A percentile compares a stretch with the other conserved stretches of the same genome.
Conservation (phyloP, 2,888 invertebrate species). For the Cremastinae sp. region DNA sequence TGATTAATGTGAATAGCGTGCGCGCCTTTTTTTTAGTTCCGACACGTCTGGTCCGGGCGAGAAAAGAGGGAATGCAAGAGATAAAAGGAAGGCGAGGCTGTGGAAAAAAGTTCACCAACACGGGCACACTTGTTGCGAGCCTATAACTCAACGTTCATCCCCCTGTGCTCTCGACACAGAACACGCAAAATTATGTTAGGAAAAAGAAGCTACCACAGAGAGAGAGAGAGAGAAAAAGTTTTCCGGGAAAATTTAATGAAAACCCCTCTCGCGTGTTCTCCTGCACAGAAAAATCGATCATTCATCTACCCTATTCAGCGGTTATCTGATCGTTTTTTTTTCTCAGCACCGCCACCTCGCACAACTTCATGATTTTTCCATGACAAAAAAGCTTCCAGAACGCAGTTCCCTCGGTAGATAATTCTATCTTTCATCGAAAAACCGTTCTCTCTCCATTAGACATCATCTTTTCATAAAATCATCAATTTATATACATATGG, state of each 20-base stretch:
- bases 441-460: no score
- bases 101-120: conserved; percentile 36
- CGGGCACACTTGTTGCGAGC: conserved; percentile 41
- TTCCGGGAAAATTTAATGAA: conserved; percentile 35
- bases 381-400: no score
- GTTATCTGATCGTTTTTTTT: no score
- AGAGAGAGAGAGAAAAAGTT: conserved; percentile 10
- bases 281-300: conserved; percentile 26
- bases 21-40: background rate
- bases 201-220: background rate
- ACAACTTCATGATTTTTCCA: no score
- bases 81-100: conserved; percentile 18
- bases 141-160: background rate
- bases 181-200: background rate
- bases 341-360: no score
- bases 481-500: no score
- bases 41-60: background rate
- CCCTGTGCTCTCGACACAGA: background rate
- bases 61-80: background rate
- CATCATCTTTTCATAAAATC: no score
- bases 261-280: conserved; percentile 7
- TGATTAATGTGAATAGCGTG: background rate
- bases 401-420: no score
- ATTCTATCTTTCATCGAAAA: no score
- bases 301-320: background rate